A percentile compares a stretch with the other conserved stretches of the same genome.
Conservation (phyloP, 2,888 invertebrate species). For the Leptinotarsa rubiginosa region DNA sequence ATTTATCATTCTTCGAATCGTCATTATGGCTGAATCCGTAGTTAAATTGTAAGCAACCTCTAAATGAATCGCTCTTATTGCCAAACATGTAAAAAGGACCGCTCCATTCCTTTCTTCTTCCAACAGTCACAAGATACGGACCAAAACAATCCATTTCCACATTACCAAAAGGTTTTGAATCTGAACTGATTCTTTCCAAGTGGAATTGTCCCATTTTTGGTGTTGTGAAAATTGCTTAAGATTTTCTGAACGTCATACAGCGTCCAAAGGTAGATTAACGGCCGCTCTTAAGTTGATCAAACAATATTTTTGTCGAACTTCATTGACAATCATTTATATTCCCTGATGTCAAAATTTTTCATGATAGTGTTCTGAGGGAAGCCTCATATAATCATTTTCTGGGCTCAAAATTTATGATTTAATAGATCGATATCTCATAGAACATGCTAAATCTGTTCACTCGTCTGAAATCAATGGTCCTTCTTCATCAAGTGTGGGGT, state of each 20-base stretch:
- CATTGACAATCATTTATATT: conserved; percentile 25
- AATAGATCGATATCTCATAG: neutral
- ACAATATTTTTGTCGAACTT: conserved; percentile 31
- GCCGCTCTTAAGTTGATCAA: conserved; percentile 30
- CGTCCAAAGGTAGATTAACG: conserved; percentile 18
- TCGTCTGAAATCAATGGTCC: neutral
- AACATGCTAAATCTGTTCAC: neutral
- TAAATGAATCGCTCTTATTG: conserved; percentile 31
- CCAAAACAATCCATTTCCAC: conserved; percentile 35
- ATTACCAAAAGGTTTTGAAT: neutral
- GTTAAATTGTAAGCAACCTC: conserved; percentile 25
- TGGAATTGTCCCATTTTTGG: conserved; percentile 14
- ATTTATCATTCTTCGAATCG: conserved; percentile 3
- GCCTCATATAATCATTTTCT: neutral
- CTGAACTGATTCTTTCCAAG: neutral
- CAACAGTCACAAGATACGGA: conserved; percentile 11
- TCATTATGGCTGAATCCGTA: conserved; percentile 25
- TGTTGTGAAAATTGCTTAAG: too few relatives aligned
- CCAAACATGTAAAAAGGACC: conserved; percentile 33
- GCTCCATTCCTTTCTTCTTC: conserved; percentile 30
- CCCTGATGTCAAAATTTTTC: conserved; percentile 24
- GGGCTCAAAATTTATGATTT: neutral
- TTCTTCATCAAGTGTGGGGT: neutral
- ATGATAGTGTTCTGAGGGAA: neutral
- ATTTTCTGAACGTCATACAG: neutral